phyloP scores from a whole-genome alignment of 2,888 invertebrate species.

The Spialia ferax region DNA sequence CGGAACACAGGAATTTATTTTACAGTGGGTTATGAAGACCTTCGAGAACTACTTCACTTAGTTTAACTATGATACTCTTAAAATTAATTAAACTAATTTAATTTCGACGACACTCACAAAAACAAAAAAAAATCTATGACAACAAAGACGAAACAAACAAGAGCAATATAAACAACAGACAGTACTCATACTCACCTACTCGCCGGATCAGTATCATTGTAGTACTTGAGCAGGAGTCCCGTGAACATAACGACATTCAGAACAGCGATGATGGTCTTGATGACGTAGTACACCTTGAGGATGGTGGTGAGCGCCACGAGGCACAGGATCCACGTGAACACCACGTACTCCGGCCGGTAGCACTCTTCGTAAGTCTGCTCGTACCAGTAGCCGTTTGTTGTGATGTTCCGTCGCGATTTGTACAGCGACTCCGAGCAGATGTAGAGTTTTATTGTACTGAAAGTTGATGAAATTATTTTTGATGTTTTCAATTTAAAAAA shows the following conservation, averaged over 20 bases:
- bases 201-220: constrained; percentile 62
- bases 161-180: too few species aligned
- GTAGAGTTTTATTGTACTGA: constrained; percentile 74
- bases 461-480: constrained; percentile 43
- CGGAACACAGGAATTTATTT: too few species aligned
- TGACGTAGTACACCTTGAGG: constrained; percentile 94
- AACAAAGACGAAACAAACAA: too few species aligned
- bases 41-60: too few species aligned
- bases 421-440: constrained; percentile 62
- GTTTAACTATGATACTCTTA: too few species aligned
- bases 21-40: too few species aligned
- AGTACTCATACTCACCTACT: constrained; percentile 2
- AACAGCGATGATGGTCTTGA: constrained; percentile 93
- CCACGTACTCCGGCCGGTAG: constrained; percentile 93
- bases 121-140: too few species aligned
- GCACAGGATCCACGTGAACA: constrained; percentile 97
- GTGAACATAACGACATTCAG: constrained; percentile 92
- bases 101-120: too few species aligned
- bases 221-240: constrained; percentile 88
- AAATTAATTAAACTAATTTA: too few species aligned
- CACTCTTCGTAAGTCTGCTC: constrained; percentile 70
- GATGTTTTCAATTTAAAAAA: too few species aligned
- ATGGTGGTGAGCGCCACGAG: constrained; percentile 97
- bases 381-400: background rate
- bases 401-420: constrained; percentile 31